Evolutionary conservation across 2,888 invertebrate species (phyloP).

Genomic region (Chaetoderma sp.): DNA sequence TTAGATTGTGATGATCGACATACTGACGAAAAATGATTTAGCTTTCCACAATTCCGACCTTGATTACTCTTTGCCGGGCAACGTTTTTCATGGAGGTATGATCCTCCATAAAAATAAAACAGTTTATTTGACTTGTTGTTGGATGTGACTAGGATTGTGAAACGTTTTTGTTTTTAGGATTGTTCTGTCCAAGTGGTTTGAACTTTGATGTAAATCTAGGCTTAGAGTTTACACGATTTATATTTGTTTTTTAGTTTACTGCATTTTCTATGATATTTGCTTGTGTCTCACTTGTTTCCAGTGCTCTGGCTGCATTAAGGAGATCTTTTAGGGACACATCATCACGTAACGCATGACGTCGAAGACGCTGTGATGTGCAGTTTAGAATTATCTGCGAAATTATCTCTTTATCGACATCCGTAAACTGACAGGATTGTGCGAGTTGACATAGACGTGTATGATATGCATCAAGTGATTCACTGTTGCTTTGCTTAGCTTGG

Average conservation of each 20-base stretch:
- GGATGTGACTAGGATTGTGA: background rate
- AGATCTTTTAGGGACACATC: background rate
- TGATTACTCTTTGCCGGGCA: conserved; percentile 6
- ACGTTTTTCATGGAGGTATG: background rate
- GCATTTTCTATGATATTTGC: background rate
- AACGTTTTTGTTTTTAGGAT: background rate
- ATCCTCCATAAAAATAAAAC: background rate
- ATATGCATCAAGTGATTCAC: conserved; percentile 8
- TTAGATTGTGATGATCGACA: background rate
- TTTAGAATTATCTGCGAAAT: background rate
- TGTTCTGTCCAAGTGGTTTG: background rate
- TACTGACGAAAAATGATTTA: background rate
- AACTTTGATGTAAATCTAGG: background rate
- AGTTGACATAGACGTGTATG: conserved; percentile 7
- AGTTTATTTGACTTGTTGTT: background rate
- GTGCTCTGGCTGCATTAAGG: conserved; percentile 4
- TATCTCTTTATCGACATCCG: conserved; percentile 11
- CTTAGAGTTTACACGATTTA: no score
- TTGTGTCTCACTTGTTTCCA: background rate
- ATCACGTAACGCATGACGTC: background rate
- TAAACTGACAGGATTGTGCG: conserved; percentile 10
- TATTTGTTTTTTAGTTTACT: background rate
- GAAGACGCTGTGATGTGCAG: background rate
- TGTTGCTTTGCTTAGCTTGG: background rate
- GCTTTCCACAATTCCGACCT: background rate